Conservation (phyloP, 2,888 invertebrate genomes). For the Alsophila aescularia region DNA sequence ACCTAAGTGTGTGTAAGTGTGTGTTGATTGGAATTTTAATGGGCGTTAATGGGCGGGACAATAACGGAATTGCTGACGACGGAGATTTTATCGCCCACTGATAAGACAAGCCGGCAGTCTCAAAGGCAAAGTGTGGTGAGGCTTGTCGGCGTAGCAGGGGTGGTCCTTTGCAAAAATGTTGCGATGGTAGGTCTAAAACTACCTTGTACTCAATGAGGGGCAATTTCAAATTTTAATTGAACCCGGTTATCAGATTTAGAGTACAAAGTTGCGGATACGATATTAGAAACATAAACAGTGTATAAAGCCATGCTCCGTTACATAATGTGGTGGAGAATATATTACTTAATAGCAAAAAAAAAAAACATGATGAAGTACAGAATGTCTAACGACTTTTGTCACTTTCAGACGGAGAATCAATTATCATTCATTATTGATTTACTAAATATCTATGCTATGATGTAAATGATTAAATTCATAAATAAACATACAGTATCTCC, state of each 20-base stretch:
- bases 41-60: slow-evolving; percentile 82
- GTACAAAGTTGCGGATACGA: slow-evolving; percentile 20
- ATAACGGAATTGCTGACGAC: slow-evolving; percentile 73
- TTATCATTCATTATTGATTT: too few relatives aligned
- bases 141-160: slow-evolving; percentile 56
- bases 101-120: slow-evolving; percentile 77
- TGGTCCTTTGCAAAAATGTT: slow-evolving; percentile 48
- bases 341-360: too few relatives aligned
- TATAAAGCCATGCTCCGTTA: too few relatives aligned
- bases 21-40: slow-evolving; percentile 82
- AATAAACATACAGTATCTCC: too few relatives aligned
- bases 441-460: too few relatives aligned
- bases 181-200: slow-evolving; percentile 14
- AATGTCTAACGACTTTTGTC: too few relatives aligned
- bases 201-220: slow-evolving; percentile 12
- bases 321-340: too few relatives aligned
- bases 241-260: background rate
- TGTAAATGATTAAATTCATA: too few relatives aligned
- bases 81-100: slow-evolving; percentile 75
- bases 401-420: too few relatives aligned
- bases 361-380: too few relatives aligned
- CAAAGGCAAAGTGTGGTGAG: slow-evolving; percentile 80
- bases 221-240: slow-evolving; percentile 26
- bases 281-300: too few relatives aligned
- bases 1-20: slow-evolving; percentile 79